Conservation (phyloP, 2,113 vertebrate genomes). For the Pangasianodon hypophthalmus region DNA sequence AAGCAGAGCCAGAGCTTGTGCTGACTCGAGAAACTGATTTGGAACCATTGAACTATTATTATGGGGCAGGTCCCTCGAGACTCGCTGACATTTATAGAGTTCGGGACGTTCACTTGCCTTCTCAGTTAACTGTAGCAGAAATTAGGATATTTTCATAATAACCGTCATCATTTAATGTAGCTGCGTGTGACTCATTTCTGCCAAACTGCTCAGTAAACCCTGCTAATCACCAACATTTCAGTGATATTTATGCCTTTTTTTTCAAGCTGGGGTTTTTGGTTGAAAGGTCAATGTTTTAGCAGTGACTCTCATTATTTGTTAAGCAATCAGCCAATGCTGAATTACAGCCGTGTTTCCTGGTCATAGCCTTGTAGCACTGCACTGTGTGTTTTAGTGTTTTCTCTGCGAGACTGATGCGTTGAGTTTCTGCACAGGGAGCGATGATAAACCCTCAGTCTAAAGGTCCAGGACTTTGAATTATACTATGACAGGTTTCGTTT, state of each 20-base stretch:
- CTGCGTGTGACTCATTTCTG: conserved; percentile 39
- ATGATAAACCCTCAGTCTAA: not conserved
- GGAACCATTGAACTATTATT: conserved; percentile 40
- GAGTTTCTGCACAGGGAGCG: not conserved
- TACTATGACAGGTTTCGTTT: not conserved
- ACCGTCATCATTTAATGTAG: conserved; percentile 41
- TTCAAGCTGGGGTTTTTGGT: conserved; percentile 22
- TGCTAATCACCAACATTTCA: conserved; percentile 44
- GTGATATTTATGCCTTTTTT: conserved; percentile 41
- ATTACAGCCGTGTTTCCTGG: not conserved
- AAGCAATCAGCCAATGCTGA: conserved; percentile 20
- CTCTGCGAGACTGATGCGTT: not conserved
- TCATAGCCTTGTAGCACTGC: not conserved
- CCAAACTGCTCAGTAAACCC: conserved; percentile 37
- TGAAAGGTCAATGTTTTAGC: conserved; percentile 38
- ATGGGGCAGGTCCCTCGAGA: conserved; percentile 36
- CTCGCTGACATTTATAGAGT: conserved; percentile 40
- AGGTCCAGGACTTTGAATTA: not conserved
- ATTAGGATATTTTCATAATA: conserved; percentile 46
- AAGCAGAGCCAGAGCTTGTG: conserved; percentile 19
- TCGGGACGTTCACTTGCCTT: conserved; percentile 33
- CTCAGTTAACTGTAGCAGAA: conserved; percentile 34
- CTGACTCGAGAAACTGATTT: conserved; percentile 36
- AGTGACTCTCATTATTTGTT: conserved; percentile 42
- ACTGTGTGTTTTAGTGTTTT: not conserved